Conservation (phyloP, 1,140 invertebrate species). For the Bombus impatiens region DNA sequence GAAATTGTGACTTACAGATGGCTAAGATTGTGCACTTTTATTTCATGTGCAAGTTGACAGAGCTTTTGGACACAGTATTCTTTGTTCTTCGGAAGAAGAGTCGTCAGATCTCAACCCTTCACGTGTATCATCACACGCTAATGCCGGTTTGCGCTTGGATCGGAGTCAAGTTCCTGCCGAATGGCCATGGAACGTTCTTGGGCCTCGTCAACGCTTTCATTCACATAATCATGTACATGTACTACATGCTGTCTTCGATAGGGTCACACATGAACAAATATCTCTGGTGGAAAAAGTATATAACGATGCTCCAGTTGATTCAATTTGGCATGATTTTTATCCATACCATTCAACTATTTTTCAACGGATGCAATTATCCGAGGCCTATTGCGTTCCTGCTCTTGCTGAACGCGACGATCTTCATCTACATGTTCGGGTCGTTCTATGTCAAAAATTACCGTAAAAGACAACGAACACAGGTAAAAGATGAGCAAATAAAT, state of each 20-base stretch:
- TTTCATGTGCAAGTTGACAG: slow-evolving; percentile 84
- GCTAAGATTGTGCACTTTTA: slow-evolving; percentile 80
- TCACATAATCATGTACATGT: slow-evolving; percentile 93
- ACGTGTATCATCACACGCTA: slow-evolving; percentile 88
- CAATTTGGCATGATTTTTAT: slow-evolving; percentile 91
- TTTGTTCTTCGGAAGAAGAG: slow-evolving; percentile 92
- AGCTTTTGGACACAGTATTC: slow-evolving; percentile 89
- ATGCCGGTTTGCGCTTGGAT: slow-evolving; percentile 92
- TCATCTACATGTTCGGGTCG: slow-evolving; percentile 92
- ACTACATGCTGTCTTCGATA: slow-evolving; percentile 91
- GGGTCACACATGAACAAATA: slow-evolving; percentile 90
- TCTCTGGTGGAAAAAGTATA: slow-evolving; percentile 96
- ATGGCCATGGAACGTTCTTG: slow-evolving; percentile 91
- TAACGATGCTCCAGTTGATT: slow-evolving; percentile 93
- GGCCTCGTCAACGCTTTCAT: slow-evolving; percentile 94
- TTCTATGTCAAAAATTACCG: slow-evolving; percentile 91
- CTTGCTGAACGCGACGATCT: slow-evolving; percentile 88
- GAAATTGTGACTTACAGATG: slow-evolving; percentile 75
- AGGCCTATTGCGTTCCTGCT: slow-evolving; percentile 87
- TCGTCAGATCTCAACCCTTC: slow-evolving; percentile 89
- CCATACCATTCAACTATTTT: slow-evolving; percentile 86
- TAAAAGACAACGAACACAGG: slow-evolving; percentile 47
- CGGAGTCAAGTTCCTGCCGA: slow-evolving; percentile 90
- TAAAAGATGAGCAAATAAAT: slow-evolving; percentile 69
- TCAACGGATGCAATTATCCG: slow-evolving; percentile 86